Evolutionary conservation across 2,888 invertebrate species (phyloP).

Genomic region (Napeogenes inachia): DNA sequence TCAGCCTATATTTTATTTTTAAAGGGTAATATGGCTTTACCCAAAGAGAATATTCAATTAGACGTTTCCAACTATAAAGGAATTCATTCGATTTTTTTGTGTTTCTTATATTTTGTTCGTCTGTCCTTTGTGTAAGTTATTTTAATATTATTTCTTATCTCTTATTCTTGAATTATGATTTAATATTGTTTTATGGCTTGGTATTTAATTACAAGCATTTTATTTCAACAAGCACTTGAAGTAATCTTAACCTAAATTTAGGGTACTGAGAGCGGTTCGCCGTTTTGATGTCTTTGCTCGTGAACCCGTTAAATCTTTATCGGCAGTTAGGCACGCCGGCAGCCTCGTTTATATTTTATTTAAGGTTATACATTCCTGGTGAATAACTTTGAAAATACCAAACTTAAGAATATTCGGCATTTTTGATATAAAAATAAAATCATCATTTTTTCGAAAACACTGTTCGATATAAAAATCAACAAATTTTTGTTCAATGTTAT

Average conservation of each 20-base stretch:
- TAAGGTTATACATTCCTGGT: slow-evolving; percentile 33
- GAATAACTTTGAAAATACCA: slow-evolving; percentile 9
- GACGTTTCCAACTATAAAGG: slow-evolving; percentile 48
- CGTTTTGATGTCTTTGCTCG: slow-evolving; percentile 48
- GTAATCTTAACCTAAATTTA: slow-evolving; percentile 44
- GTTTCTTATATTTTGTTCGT: slow-evolving; percentile 38
- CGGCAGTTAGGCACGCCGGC: slow-evolving; percentile 43
- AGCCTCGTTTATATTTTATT: slow-evolving; percentile 46
- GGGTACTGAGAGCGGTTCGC: slow-evolving; percentile 43
- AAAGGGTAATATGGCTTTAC: slow-evolving; percentile 70
- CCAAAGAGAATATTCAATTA: slow-evolving; percentile 76
- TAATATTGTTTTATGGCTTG: slow-evolving; percentile 20
- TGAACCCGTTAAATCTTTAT: slow-evolving; percentile 56
- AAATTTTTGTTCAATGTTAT: too few relatives aligned
- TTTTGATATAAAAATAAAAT: too few relatives aligned
- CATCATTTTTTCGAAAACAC: too few relatives aligned
- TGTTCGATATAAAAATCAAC: too few relatives aligned
- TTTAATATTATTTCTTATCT: background rate
- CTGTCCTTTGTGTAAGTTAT: slow-evolving; percentile 22
- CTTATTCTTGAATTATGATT: slow-evolving; percentile 13
- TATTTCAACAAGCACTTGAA: slow-evolving; percentile 30
- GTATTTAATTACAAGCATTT: slow-evolving; percentile 31
- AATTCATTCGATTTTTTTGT: slow-evolving; percentile 47
- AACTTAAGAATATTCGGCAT: too few relatives aligned
- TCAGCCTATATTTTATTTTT: slow-evolving; percentile 73